Base-by-base conservation (phyloP, 2,888 invertebrate genomes). In the Oscheius sp. region DNA sequence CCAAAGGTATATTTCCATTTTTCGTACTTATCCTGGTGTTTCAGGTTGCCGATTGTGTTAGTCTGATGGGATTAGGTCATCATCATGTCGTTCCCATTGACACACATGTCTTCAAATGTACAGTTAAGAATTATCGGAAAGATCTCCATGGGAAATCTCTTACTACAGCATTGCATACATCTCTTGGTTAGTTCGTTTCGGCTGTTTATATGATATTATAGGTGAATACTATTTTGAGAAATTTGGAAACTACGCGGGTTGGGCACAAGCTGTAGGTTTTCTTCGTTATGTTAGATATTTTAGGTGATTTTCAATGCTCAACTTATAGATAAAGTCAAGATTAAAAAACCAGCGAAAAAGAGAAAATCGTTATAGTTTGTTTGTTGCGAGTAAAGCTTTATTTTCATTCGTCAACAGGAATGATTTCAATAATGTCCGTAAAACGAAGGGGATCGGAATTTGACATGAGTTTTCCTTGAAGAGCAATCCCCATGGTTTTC, bases 1-100 rank as follows among this genome's bases (percentile, higher is more conserved):
- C 92, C 93, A 8, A 97, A 97, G 91, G 94, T 92, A 77, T 74
- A 70, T 6, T 9, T 33, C 14, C 36, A 33, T 33, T 54, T 32
- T 9, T 32, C 12, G 3, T 4, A 32, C 30, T 32, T 28, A 3
- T 9, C 20, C 5, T 38, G n/a, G 5, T 2, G 12, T 56, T 68
- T 38, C 82, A 93, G 92, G 94, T 98, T 20, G 95, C 97, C 0
- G 97, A 98, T 87, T 98, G 97, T 87, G 92, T 98, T 80, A 94
- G 94, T 86, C 89, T 98, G 22, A 97, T 98, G 96, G 94, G 95
- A 0, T 87, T 98, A 59, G 92, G 92, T 67, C 93, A 96, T 86
- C 87, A 93, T 57, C 91, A 92, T 80, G 91, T 95, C 0, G 91
- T 98, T 63, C 97, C 97, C 0, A 92, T 97, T 0, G 97, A 72